Conservation (phyloP, 2,888 invertebrate species). For the Acanthacorydalis orientalis region DNA sequence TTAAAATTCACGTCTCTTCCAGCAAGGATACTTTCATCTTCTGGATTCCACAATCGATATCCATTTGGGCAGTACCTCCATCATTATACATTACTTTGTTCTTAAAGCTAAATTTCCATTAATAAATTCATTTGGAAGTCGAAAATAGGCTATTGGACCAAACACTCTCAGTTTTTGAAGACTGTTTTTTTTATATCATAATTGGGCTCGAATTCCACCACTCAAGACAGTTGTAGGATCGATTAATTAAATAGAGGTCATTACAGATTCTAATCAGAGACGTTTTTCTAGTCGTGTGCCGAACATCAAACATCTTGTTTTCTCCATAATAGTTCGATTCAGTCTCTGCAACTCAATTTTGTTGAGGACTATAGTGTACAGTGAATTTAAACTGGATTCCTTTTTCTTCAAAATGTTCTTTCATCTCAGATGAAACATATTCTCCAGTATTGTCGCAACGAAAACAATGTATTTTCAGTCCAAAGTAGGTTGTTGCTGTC, state of each 20-base stretch:
- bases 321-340: slow-evolving; percentile 11
- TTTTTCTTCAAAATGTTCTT: slow-evolving; percentile 10
- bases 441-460: slow-evolving; percentile 17
- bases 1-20: slow-evolving; percentile 1
- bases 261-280: slow-evolving; percentile 16
- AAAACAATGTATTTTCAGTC: slow-evolving; percentile 12
- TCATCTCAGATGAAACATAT: slow-evolving; percentile 16
- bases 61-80: slow-evolving; percentile 12
- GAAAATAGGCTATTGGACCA: slow-evolving; percentile 10
- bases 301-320: slow-evolving; percentile 9
- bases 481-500: slow-evolving; percentile 14
- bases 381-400: slow-evolving; percentile 14
- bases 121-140: slow-evolving; percentile 9
- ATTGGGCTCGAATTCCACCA: slow-evolving; percentile 18
- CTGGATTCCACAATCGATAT: slow-evolving; percentile 7
- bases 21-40: not conserved
- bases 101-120: slow-evolving; percentile 11
- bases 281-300: slow-evolving; percentile 9
- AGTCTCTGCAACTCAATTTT: slow-evolving; percentile 16
- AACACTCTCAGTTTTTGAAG: slow-evolving; percentile 10
- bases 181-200: slow-evolving; percentile 13
- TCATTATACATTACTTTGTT: slow-evolving; percentile 8
- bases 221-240: slow-evolving; percentile 15
- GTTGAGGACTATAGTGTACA: slow-evolving; percentile 15
- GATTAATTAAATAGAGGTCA: slow-evolving; percentile 18